A percentile compares a stretch with the other conserved stretches of the same genome.
Conservation (phyloP, 2,797 vertebrate species). For the Galagoides demidoff region DNA sequence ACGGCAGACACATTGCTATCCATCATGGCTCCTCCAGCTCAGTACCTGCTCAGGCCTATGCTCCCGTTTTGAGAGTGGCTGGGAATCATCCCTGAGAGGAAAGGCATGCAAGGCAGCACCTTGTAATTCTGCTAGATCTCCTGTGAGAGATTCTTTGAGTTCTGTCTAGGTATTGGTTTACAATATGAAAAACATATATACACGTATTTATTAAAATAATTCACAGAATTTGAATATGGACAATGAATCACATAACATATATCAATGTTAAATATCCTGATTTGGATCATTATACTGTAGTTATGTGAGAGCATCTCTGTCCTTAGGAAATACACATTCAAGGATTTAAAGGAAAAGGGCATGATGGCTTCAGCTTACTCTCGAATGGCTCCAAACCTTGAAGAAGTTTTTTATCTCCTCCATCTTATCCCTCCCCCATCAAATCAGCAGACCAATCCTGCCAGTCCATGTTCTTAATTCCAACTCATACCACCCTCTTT, state of each 20-base stretch:
- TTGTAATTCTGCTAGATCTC: neutral
- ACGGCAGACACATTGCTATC: neutral
- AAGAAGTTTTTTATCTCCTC: neutral
- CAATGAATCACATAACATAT: neutral
- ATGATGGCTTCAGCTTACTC: neutral
- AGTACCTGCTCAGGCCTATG: neutral
- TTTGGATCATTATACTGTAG: neutral
- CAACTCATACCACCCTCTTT: neutral
- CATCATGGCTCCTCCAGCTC: neutral
- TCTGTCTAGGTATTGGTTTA: neutral
- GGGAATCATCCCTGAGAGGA: neutral
- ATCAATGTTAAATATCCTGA: neutral
- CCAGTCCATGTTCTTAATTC: neutral
- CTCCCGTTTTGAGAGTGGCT: neutral
- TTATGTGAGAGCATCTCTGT: neutral
- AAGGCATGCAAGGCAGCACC: neutral
- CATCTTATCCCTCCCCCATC: neutral
- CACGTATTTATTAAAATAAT: neutral
- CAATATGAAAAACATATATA: neutral
- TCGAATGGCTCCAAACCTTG: neutral
- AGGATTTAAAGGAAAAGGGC: neutral
- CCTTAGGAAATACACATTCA: neutral
- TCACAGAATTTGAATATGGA: neutral
- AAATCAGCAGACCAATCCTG: neutral
- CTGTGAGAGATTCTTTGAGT: neutral